Percentiles rank a stretch among this genome's conserved stretches.
Conservation (phyloP, 1,140 invertebrate genomes). For the Drosophila takahashii region DNA sequence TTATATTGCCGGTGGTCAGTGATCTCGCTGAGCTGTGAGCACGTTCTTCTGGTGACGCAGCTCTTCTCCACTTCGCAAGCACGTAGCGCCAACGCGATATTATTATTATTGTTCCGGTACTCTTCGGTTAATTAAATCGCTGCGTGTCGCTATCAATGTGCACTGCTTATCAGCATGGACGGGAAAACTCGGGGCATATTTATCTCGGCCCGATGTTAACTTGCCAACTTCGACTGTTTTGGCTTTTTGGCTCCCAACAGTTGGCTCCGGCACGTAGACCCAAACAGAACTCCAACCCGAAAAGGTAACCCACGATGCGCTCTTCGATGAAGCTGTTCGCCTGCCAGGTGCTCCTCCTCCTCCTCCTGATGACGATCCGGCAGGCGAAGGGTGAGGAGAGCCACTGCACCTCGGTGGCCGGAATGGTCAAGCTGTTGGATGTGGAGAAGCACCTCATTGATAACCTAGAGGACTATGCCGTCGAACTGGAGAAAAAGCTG, state of each 20-base stretch:
- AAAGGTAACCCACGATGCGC: conserved; percentile 28
- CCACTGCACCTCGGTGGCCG: conserved; percentile 91
- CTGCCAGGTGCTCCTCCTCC: neutral
- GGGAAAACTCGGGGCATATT: conserved; percentile 25
- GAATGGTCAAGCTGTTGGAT: conserved; percentile 94
- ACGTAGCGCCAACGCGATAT: conserved; percentile 11
- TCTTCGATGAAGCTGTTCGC: conserved; percentile 8
- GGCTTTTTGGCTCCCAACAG: conserved; percentile 26
- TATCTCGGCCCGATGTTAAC: conserved; percentile 59
- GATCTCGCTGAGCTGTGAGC: conserved; percentile 11
- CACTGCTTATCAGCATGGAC: conserved; percentile 35
- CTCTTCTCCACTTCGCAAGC: neutral
- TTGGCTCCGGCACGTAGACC: conserved; percentile 51
- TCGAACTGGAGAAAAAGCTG: conserved; percentile 70
- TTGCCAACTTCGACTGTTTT: conserved; percentile 18
- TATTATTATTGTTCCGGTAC: conserved; percentile 26
- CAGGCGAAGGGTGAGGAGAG: conserved; percentile 45
- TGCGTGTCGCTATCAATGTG: conserved; percentile 47
- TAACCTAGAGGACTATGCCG: conserved; percentile 92
- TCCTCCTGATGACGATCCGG: neutral
- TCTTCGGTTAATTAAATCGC: conserved; percentile 40
- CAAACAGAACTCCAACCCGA: conserved; percentile 11
- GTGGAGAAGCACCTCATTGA: conserved; percentile 93
- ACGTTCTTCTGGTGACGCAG: conserved; percentile 34
- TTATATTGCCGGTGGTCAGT: conserved; percentile 25